Evolutionary conservation across 2,113 vertebrate genomes (phyloP).

Genomic region (Lipophrys pholis): DNA sequence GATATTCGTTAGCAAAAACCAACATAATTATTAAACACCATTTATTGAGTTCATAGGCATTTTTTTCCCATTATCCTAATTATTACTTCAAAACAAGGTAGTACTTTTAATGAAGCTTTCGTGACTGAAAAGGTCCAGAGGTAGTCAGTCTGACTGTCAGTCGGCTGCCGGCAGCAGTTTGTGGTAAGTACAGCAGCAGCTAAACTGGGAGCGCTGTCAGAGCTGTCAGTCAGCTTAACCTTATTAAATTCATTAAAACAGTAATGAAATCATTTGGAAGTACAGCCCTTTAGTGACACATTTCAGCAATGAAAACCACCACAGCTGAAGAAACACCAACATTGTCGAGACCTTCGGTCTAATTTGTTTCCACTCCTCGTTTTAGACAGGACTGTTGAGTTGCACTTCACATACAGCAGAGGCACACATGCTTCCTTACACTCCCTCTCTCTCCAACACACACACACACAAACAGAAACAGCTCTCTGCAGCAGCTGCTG

Average conservation of each 20-base stretch:
- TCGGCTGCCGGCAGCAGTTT: not conserved
- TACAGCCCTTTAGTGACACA: conserved; percentile 24
- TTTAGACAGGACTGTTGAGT: conserved; percentile 43
- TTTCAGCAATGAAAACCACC: conserved; percentile 10
- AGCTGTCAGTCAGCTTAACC: conserved; percentile 43
- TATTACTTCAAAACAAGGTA: not conserved
- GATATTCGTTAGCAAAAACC: no score
- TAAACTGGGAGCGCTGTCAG: conserved; percentile 21
- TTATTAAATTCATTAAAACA: conserved; percentile 41
- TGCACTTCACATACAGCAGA: conserved; percentile 41
- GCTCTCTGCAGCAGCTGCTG: conserved; percentile 60
- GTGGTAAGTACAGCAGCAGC: conserved; percentile 21
- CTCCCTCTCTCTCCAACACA: not conserved
- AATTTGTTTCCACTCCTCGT: conserved; percentile 44
- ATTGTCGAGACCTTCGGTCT: conserved; percentile 2
- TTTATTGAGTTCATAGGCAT: no score
- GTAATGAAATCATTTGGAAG: conserved; percentile 29
- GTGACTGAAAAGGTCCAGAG: not conserved
- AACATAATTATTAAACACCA: no score
- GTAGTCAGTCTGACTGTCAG: not conserved
- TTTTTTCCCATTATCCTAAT: not conserved
- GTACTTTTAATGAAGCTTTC: not conserved
- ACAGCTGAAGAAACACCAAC: not conserved
- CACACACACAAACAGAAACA: conserved; percentile 42
- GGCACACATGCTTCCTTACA: conserved; percentile 7